These are phyloP conservation scores for Semicossyphus pulcher DNA, from an alignment of 2,113 vertebrate species.

Conservation along the genomic window DNA sequence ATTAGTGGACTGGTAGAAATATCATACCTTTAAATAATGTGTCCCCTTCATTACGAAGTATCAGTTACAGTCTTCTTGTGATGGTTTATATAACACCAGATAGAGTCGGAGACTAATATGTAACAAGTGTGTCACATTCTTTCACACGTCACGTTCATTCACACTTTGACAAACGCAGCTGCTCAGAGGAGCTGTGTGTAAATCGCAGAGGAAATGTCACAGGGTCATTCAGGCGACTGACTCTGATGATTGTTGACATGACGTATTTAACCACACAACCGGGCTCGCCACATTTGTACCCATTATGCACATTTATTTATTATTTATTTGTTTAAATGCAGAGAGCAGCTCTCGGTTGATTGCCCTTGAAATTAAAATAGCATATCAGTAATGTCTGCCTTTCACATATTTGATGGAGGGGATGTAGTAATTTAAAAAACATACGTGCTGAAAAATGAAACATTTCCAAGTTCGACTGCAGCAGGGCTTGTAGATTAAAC, in stretches of 20 bases:
- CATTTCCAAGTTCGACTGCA: too few species aligned
- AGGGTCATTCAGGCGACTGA: not conserved
- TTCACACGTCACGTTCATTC: not conserved
- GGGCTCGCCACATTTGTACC: not conserved
- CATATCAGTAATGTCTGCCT: not conserved
- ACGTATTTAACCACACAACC: too few species aligned
- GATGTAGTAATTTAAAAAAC: too few species aligned
- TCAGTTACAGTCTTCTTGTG: too few species aligned
- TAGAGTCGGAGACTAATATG: not conserved
- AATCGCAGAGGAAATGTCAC: conserved; percentile 4
- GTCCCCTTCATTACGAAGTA: too few species aligned
- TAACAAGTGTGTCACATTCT: not conserved
- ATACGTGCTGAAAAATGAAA: too few species aligned
- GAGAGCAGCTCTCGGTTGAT: not conserved
- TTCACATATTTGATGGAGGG: not conserved
- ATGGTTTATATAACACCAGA: not conserved
- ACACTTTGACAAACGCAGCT: not conserved
- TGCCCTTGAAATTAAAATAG: not conserved
- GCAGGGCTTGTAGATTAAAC: not conserved
- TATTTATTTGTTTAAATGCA: not conserved
- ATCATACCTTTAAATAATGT: too few species aligned
- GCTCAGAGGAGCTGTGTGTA: not conserved
- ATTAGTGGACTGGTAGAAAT: not conserved
- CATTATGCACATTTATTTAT: not conserved
- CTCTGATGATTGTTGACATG: not conserved